phyloP scores from a whole-genome alignment of 1,140 invertebrate genomes.

The Polyergus mexicanus region DNA sequence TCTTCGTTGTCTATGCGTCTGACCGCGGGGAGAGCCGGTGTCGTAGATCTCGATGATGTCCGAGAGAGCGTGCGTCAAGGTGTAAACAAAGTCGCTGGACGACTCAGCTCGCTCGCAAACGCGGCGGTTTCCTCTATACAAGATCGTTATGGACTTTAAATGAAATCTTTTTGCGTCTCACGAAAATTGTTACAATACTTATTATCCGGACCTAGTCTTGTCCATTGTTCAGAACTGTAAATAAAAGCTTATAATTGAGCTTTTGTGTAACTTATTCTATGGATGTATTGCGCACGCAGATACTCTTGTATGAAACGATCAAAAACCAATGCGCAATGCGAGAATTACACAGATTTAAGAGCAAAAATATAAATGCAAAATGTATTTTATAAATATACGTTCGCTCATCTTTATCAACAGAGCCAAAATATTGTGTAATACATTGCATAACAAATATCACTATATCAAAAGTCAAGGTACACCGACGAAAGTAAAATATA shows the following conservation, averaged over 20 bases:
- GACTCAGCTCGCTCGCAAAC: slow-evolving; percentile 96
- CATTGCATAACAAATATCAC: slow-evolving; percentile 38
- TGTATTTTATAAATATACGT: slow-evolving; percentile 45
- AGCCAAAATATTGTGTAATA: slow-evolving; percentile 16
- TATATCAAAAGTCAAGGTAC: slow-evolving; percentile 48
- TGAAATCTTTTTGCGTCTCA: slow-evolving; percentile 63
- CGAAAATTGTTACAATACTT: slow-evolving; percentile 73
- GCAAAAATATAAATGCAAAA: slow-evolving; percentile 51
- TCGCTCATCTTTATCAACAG: slow-evolving; percentile 37
- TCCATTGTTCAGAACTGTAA: slow-evolving; percentile 84
- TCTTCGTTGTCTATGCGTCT: slow-evolving; percentile 80
- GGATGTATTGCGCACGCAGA: neutral
- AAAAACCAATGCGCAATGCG: neutral
- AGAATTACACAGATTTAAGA: slow-evolving; percentile 14
- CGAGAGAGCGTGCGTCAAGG: slow-evolving; percentile 98
- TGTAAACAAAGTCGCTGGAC: slow-evolving; percentile 98
- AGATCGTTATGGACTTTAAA: slow-evolving; percentile 87
- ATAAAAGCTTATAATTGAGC: slow-evolving; percentile 81
- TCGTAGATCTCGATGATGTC: slow-evolving; percentile 95
- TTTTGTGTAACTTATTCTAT: slow-evolving; percentile 54
- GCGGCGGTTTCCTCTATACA: slow-evolving; percentile 97
- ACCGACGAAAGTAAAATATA: slow-evolving; percentile 27
- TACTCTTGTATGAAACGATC: slow-evolving; percentile 1
- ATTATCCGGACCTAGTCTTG: slow-evolving; percentile 74
- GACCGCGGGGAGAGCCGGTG: slow-evolving; percentile 75